Evolutionary conservation across 2,797 vertebrate genomes (phyloP).

Genomic region (Naso thynnoides): DNA sequence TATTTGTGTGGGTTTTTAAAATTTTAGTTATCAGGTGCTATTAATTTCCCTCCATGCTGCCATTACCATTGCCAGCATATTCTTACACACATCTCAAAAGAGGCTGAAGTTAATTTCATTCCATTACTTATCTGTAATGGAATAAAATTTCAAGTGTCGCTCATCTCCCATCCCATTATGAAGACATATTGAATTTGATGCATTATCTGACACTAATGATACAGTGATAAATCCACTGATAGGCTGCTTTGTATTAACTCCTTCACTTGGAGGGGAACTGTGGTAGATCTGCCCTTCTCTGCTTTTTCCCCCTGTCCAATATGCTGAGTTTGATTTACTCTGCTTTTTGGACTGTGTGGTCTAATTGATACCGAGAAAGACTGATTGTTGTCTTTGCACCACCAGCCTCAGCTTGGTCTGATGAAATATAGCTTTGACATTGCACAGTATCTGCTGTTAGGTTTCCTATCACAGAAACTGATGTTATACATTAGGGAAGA

Average conservation of each 20-base stretch:
- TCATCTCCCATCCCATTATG: conserved; percentile 35
- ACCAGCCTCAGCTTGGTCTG: conserved; percentile 17
- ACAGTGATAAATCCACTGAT: conserved; percentile 52
- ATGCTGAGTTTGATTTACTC: conserved; percentile 62
- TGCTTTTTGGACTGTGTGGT: conserved; percentile 45
- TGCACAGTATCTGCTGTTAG: conserved; percentile 31
- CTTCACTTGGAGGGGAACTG: conserved; percentile 39
- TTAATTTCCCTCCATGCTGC: conserved; percentile 16
- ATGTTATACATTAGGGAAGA: conserved; percentile 25
- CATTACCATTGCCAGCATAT: conserved; percentile 23
- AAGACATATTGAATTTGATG: conserved; percentile 57
- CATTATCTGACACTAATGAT: conserved; percentile 51
- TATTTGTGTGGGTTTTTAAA: background rate
- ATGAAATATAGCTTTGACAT: conserved; percentile 56
- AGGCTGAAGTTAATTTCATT: conserved; percentile 38
- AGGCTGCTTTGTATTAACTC: conserved; percentile 43
- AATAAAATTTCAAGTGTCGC: conserved; percentile 48
- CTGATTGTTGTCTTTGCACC: conserved; percentile 32
- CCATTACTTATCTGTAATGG: conserved; percentile 43
- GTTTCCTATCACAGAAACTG: conserved; percentile 42
- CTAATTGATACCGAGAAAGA: conserved; percentile 54
- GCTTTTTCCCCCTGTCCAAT: conserved; percentile 44
- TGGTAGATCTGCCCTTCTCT: conserved; percentile 33
- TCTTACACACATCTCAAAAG: conserved; percentile 26
- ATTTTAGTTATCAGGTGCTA: too few relatives aligned